Evolutionary conservation across 2,113 vertebrate species (phyloP), one percentile per base, ranked within the genome.

Genomic region (Rana temporaria): DNA sequence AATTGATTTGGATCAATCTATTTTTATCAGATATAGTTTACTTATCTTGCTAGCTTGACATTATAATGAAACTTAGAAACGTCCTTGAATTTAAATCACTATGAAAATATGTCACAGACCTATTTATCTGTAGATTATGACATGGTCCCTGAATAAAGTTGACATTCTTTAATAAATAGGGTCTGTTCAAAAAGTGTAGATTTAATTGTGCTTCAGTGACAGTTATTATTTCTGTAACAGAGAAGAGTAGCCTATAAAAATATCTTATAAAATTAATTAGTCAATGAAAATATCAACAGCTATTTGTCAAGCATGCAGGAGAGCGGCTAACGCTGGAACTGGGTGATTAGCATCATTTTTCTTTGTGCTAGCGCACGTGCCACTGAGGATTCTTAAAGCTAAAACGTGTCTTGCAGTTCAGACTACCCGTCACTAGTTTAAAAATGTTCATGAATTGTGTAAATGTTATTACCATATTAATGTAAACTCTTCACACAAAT

Each of bases 301-400:
- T 52, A 66, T 81, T 81, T 38, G 32, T 74, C 48, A 65, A 42
- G 11, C 12, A 18, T 60, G 7, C 11, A 38, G 55, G n/a, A 56
- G 48, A 0, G 16, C 26, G 17, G 59, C 14, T 32, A 48, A 66
- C 59, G 30, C 20, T 38, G 6, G 20, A 56, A 42, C 12, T 18
- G 17, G 60, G 48, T 42, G 26, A 59, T 74, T 66, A 75, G 38
- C n/a, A 22, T 42, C 53, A 48, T 74, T 42, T 17, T 74, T 74
- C 62, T 74, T 24, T 60, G 55, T 65, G 26, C 18, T 34, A 26
- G 42, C 30, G 26, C 26, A 19, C 55, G 60, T 67, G 18, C 22
- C 22, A 65, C 6, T 59, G 38, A 20, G 30, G 34, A 59, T 30
- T 73, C 52, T 52, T 42, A 14, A 6, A 42, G 9, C 38, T 42